A percentile compares a stretch with the other conserved stretches of the same genome.
Conservation (phyloP, 2,888 invertebrate genomes). For the Cyaniris semiargus region DNA sequence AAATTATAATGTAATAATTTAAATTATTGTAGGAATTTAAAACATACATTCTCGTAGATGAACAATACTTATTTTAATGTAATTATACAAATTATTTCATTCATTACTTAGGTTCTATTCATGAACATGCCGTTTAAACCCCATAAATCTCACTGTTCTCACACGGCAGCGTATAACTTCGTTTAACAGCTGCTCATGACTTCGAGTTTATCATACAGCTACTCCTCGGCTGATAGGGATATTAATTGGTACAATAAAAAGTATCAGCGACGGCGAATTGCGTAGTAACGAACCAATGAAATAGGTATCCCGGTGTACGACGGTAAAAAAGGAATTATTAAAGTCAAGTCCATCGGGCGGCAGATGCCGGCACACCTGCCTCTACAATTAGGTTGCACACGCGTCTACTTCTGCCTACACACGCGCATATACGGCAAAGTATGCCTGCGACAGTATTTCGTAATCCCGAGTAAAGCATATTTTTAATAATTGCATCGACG, state of each 20-base stretch:
- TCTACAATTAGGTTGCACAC: constrained; percentile 70
- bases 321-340: constrained; percentile 62
- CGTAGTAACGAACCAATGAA: constrained; percentile 49
- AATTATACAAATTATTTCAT: background rate
- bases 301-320: constrained; percentile 43
- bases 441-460: constrained; percentile 33
- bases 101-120: background rate
- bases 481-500: constrained; percentile 25
- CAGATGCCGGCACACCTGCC: constrained; percentile 76
- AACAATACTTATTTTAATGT: background rate
- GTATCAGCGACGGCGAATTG: constrained; percentile 45
- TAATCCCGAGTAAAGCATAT: background rate
- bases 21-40: background rate
- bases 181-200: constrained; percentile 6
- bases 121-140: background rate
- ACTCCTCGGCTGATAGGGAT: background rate
- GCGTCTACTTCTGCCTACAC: constrained; percentile 48
- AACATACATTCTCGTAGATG: background rate
- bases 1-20: too few relatives aligned
- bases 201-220: background rate
- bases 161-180: background rate
- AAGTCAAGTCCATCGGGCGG: constrained; percentile 58
- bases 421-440: constrained; percentile 45
- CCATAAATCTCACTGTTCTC: background rate
- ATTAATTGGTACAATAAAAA: constrained; percentile 22